Evolutionary conservation across 2,888 invertebrate genomes (phyloP).

Genomic region (Drosophila diplacantha): DNA sequence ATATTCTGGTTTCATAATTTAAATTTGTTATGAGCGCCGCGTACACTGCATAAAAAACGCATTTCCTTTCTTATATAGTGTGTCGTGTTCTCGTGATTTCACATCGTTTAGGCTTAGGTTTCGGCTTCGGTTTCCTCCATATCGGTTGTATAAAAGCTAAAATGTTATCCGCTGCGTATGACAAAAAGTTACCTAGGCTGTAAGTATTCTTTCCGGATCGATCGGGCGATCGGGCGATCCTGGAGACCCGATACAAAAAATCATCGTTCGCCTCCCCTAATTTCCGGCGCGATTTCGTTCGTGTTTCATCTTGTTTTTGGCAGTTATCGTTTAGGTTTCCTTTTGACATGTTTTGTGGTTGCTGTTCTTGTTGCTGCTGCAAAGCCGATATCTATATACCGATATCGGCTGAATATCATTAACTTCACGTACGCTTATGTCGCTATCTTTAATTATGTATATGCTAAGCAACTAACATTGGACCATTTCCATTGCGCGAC

Average conservation of each 20-base stretch:
- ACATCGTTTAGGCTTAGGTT: slow-evolving; percentile 16
- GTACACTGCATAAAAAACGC: slow-evolving; percentile 59
- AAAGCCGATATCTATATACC: slow-evolving; percentile 1
- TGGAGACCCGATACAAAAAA: slow-evolving; percentile 49
- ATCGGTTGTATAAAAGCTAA: slow-evolving; percentile 63
- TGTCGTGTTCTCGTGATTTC: slow-evolving; percentile 62
- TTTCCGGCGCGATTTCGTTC: slow-evolving; percentile 45
- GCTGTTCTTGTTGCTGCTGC: slow-evolving; percentile 28
- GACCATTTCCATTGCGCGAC: slow-evolving; percentile 72
- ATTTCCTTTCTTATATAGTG: slow-evolving; percentile 70
- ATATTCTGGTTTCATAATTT: slow-evolving; percentile 42
- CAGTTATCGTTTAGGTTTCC: slow-evolving; percentile 65
- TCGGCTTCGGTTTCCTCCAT: slow-evolving; percentile 33
- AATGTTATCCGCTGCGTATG: slow-evolving; percentile 60
- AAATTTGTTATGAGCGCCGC: slow-evolving; percentile 61
- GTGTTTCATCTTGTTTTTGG: slow-evolving; percentile 47
- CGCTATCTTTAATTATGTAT: slow-evolving; percentile 54
- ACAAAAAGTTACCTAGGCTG: slow-evolving; percentile 41
- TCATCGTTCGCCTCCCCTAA: slow-evolving; percentile 25
- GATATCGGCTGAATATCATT: slow-evolving; percentile 33
- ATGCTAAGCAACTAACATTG: slow-evolving; percentile 73
- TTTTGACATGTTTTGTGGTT: slow-evolving; percentile 42
- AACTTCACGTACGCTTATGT: slow-evolving; percentile 30
- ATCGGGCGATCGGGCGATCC: slow-evolving; percentile 27
- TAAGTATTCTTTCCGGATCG: slow-evolving; percentile 13